Conservation (phyloP, 2,797 vertebrate genomes). For the Sebastes goodei region DNA sequence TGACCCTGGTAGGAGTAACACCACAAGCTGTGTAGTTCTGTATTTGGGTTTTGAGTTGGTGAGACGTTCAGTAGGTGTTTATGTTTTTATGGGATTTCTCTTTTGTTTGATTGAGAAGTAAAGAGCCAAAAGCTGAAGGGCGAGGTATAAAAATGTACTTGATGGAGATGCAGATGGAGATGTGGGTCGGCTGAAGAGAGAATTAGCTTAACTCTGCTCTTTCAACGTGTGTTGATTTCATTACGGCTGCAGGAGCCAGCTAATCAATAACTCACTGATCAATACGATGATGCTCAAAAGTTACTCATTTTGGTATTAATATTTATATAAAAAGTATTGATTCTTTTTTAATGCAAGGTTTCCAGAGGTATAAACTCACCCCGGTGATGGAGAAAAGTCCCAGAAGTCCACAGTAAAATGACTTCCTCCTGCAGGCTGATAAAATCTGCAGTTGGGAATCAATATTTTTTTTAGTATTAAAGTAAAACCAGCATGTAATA, state of each 20-base stretch:
- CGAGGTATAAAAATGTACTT: neutral
- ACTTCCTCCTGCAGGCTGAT: neutral
- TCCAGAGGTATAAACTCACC: neutral
- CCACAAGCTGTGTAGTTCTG: too few species aligned
- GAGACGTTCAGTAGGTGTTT: neutral
- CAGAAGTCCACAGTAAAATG: neutral
- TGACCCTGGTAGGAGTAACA: neutral
- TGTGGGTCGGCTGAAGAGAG: neutral
- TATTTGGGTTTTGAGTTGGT: neutral
- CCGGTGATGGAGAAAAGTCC: neutral
- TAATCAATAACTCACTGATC: neutral
- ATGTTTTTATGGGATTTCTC: neutral
- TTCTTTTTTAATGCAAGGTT: neutral
- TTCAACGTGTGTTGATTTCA: constrained; percentile 7
- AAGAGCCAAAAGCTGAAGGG: neutral
- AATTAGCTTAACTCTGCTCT: neutral
- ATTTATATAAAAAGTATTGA: neutral
- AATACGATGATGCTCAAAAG: neutral
- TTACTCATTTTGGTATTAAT: neutral
- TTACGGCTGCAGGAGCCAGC: neutral
- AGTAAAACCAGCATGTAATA: neutral
- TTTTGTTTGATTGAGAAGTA: neutral
- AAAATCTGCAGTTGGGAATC: neutral
- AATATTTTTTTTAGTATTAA: neutral
- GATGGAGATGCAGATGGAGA: neutral